phyloP scores from a whole-genome alignment of 1,140 invertebrate genomes.

The Ruditapes philippinarum region DNA sequence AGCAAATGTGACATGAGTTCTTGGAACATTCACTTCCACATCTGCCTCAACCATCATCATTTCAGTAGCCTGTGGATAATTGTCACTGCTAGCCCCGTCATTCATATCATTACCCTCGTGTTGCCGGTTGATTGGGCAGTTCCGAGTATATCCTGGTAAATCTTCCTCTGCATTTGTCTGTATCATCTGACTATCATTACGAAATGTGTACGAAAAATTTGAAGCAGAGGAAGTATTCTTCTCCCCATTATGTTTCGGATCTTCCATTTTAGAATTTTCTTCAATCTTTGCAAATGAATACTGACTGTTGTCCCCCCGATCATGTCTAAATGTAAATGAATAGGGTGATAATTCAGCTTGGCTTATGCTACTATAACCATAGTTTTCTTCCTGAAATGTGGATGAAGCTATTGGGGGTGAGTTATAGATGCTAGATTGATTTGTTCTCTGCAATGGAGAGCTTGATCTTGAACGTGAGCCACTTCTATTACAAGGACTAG shows the following conservation, averaged over 20 bases:
- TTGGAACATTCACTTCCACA: conserved; percentile 26
- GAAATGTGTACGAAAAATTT: conserved; percentile 53
- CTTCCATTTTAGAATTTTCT: conserved; percentile 8
- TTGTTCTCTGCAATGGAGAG: background rate
- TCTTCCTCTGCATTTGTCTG: conserved; percentile 55
- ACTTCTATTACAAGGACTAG: background rate
- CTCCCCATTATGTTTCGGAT: background rate
- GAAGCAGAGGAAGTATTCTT: conserved; percentile 15
- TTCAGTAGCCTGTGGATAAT: background rate
- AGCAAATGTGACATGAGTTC: background rate
- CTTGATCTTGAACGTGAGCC: background rate
- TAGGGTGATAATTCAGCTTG: conserved; percentile 13
- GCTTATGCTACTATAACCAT: background rate
- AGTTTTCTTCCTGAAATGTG: conserved; percentile 41
- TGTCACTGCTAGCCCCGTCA: background rate
- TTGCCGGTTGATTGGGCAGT: background rate
- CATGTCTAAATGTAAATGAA: conserved; percentile 29
- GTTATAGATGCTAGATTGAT: background rate
- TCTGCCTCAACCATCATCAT: conserved; percentile 48
- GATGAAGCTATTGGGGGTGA: conserved; percentile 55
- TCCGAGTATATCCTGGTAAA: conserved; percentile 43
- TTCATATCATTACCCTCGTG: background rate
- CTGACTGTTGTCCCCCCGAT: background rate
- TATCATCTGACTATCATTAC: conserved; percentile 66
- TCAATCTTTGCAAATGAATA: conserved; percentile 38